phyloP scores from a whole-genome alignment of 2,888 invertebrate species.

The Oligia latruncula region DNA sequence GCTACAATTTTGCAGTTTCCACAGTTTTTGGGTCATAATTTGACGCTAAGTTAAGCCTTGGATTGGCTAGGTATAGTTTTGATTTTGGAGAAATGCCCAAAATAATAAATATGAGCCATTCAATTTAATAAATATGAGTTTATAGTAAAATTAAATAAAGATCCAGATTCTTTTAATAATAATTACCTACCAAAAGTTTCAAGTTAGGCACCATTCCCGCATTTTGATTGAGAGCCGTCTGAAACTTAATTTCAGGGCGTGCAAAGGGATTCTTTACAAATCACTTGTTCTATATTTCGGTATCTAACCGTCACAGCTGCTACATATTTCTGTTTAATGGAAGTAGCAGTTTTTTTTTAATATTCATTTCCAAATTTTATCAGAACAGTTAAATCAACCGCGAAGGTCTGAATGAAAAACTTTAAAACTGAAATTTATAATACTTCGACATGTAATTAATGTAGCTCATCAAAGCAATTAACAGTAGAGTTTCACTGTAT shows the following conservation, averaged over 20 bases:
- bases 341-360: background rate
- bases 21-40: background rate
- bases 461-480: too few species aligned
- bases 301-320: background rate
- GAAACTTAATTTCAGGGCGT: too few species aligned
- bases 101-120: background rate
- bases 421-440: background rate
- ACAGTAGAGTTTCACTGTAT: background rate
- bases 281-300: background rate
- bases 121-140: background rate
- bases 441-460: background rate
- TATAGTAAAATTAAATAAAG: background rate
- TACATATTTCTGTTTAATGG: background rate
- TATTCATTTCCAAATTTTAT: background rate
- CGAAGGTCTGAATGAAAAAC: background rate
- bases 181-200: background rate
- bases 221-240: background rate
- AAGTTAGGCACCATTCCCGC: background rate
- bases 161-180: background rate
- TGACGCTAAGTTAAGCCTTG: background rate
- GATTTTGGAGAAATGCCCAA: background rate
- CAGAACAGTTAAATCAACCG: background rate
- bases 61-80: background rate
- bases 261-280: background rate
- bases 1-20: constrained; percentile 1